Evolutionary conservation across 2,113 vertebrate species (phyloP).

Genomic region (Trachemys scripta): DNA sequence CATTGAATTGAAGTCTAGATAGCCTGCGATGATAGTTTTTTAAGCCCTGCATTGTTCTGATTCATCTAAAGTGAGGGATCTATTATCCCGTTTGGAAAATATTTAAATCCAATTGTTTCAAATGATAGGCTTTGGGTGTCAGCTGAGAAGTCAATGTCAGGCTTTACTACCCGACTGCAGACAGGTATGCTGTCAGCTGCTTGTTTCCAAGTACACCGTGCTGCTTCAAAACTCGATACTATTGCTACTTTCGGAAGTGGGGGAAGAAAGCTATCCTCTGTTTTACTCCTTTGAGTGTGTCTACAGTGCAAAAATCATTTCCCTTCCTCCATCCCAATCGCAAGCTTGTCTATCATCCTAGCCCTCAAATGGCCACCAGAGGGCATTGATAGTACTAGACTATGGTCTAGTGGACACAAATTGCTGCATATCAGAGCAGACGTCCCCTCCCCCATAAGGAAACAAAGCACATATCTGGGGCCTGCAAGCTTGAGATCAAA

Average conservation of each 20-base stretch:
- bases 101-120: background rate
- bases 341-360: background rate
- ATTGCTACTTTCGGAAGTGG: background rate
- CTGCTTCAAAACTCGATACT: background rate
- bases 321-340: rapidly evolving
- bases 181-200: background rate
- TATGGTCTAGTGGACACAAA: background rate
- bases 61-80: rapidly evolving
- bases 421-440: rapidly evolving
- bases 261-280: background rate
- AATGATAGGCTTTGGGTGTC: background rate
- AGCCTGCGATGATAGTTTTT: rapidly evolving
- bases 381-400: slow-evolving; percentile 48
- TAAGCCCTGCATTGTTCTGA: rapidly evolving
- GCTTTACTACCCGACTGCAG: rapidly evolving
- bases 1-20: rapidly evolving
- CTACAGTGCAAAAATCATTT: background rate
- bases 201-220: background rate
- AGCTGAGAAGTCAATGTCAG: rapidly evolving
- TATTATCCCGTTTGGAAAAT: rapidly evolving
- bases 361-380: slow-evolving; percentile 46
- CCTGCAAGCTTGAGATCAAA: rapidly evolving
- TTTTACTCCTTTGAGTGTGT: background rate
- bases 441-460: background rate
- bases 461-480: background rate